phyloP scores from a whole-genome alignment of 2,113 vertebrate genomes.

The Desmodus rotundus region DNA sequence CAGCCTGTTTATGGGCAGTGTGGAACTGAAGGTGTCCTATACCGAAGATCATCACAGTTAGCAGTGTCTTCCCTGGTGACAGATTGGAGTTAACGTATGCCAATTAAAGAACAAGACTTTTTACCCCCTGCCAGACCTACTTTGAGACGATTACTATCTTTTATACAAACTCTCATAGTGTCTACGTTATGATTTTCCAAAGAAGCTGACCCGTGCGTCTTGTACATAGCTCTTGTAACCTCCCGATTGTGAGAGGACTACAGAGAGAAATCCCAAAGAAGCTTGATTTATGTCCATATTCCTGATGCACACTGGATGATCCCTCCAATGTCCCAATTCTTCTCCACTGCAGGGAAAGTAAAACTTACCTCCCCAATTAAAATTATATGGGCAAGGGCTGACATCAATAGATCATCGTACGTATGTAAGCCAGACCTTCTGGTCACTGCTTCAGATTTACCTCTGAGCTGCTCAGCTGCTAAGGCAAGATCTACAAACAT shows the following conservation, averaged over 20 bases:
- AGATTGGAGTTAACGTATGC: not conserved
- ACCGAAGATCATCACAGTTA: not conserved
- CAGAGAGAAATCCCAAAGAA: not conserved
- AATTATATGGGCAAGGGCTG: not conserved
- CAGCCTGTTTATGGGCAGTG: not conserved
- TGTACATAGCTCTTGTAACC: not conserved
- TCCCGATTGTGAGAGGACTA: not conserved
- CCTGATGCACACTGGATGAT: not conserved
- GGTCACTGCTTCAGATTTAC: not conserved
- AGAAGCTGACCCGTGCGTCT: not conserved
- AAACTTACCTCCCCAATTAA: not conserved
- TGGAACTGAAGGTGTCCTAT: not conserved
- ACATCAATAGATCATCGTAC: not conserved
- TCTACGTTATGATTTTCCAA: not conserved
- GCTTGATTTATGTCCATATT: not conserved
- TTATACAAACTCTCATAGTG: not conserved
- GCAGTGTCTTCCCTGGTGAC: slow-evolving; percentile 9
- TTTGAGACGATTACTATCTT: not conserved
- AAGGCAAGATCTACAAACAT: not conserved
- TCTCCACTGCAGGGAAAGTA: not conserved
- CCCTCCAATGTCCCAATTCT: not conserved
- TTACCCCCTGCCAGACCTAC: not conserved
- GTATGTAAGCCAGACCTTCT: not conserved
- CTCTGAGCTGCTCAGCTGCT: not conserved
- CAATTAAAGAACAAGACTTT: not conserved